Evolutionary conservation across 2,888 invertebrate genomes (phyloP).

Genomic region (Diploptera punctata): DNA sequence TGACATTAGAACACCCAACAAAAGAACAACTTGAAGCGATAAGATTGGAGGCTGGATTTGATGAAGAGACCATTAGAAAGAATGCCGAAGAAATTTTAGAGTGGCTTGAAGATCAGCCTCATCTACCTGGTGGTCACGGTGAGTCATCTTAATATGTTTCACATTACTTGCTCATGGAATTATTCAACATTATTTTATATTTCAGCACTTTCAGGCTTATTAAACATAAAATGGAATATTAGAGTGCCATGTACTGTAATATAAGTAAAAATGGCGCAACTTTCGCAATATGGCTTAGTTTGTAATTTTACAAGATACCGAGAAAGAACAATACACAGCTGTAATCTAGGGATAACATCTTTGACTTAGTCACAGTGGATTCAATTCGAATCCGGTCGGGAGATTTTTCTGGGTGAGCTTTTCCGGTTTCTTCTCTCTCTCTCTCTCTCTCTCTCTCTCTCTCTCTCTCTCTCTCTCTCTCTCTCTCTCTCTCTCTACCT

Average conservation of each 20-base stretch:
- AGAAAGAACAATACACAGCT: no score
- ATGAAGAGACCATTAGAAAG: background rate
- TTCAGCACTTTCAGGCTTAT: no score
- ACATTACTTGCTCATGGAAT: no score
- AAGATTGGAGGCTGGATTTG: background rate
- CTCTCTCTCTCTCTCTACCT: background rate
- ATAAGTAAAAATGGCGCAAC: no score
- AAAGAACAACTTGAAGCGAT: background rate
- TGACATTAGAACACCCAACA: background rate
- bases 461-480: background rate
- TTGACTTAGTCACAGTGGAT: no score
- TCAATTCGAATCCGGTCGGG: background rate
- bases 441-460: background rate
- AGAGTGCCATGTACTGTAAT: no score
- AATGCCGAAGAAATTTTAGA: background rate
- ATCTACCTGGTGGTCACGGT: background rate
- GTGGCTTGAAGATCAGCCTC: conserved; percentile 2
- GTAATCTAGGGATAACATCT: no score
- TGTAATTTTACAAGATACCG: no score
- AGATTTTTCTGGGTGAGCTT: background rate
- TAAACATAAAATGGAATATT: no score
- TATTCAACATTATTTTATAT: no score
- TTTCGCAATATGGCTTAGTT: no score
- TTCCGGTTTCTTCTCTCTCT: background rate
- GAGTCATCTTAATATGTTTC: no score